A percentile compares a stretch with the other conserved stretches of the same genome.
These are phyloP conservation scores for Festucalex cinctus DNA, from an alignment of 2,113 vertebrate species.

Conservation along the genomic window DNA sequence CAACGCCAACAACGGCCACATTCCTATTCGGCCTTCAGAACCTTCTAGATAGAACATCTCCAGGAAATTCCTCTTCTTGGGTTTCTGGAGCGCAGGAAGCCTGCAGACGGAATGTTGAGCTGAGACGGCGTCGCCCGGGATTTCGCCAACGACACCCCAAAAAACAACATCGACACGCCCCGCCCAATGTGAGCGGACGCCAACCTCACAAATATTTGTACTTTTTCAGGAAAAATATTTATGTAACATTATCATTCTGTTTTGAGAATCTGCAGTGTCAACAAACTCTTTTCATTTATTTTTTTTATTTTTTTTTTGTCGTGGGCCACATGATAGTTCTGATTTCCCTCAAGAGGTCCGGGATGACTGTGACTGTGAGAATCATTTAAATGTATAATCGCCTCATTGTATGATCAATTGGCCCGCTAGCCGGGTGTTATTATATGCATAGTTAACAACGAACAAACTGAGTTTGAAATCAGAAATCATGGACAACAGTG, in stretches of 20 bases:
- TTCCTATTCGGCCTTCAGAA: neutral
- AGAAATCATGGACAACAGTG: too few relatives aligned
- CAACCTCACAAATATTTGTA: too few relatives aligned
- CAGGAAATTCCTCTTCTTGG: slow-evolving; percentile 3
- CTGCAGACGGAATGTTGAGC: neutral
- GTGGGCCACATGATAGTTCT: neutral
- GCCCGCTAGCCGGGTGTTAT: too few relatives aligned
- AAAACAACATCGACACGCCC: neutral
- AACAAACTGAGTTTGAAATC: too few relatives aligned
- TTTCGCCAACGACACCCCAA: neutral
- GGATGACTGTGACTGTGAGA: too few relatives aligned
- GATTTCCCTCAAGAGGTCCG: neutral
- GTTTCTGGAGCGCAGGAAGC: neutral
- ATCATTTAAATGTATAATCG: too few relatives aligned
- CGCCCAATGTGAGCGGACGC: neutral
- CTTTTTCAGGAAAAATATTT: neutral
- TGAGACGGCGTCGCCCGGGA: neutral
- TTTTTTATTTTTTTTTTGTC: neutral
- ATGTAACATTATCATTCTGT: neutral
- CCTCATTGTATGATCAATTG: too few relatives aligned
- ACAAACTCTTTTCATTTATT: too few relatives aligned
- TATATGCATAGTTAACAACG: too few relatives aligned
- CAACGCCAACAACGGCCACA: neutral
- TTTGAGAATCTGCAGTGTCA: neutral
- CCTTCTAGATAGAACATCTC: slow-evolving; percentile 1